Percentiles rank a stretch among this genome's conserved stretches.
phyloP scores from a whole-genome alignment of 1,140 invertebrate species.

The Asobara japonica region DNA sequence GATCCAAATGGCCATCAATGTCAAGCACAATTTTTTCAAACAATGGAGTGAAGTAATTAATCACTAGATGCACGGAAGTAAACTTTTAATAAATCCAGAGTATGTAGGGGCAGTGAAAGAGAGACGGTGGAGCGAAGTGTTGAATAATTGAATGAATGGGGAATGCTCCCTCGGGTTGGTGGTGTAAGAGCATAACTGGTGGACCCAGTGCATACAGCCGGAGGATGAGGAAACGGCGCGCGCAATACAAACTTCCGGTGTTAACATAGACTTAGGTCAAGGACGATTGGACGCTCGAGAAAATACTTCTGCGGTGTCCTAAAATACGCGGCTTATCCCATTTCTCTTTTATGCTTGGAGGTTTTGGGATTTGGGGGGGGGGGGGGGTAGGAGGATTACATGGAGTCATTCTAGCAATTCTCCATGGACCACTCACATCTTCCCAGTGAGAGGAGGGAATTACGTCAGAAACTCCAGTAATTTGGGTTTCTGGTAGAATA shows the following conservation, averaged over 20 bases:
- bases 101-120: not conserved
- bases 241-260: conserved; percentile 11
- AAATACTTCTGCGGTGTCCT: not conserved
- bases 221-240: not conserved
- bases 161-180: not conserved
- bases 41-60: not conserved
- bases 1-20: not conserved
- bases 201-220: not conserved
- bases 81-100: not conserved
- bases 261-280: conserved; percentile 21
- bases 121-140: not conserved
- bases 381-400: no score
- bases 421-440: no score
- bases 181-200: not conserved
- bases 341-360: not conserved
- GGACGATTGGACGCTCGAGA: not conserved
- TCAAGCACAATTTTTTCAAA: not conserved
- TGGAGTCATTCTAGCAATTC: no score
- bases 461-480: no score
- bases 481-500: no score
- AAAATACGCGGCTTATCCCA: not conserved
- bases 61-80: not conserved
- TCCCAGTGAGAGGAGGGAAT: not conserved
- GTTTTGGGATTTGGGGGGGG: no score
- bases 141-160: conserved; percentile 1